Evolutionary conservation across 2,113 vertebrate genomes (phyloP).

Genomic region (Petrocephalus microphthalmus): DNA sequence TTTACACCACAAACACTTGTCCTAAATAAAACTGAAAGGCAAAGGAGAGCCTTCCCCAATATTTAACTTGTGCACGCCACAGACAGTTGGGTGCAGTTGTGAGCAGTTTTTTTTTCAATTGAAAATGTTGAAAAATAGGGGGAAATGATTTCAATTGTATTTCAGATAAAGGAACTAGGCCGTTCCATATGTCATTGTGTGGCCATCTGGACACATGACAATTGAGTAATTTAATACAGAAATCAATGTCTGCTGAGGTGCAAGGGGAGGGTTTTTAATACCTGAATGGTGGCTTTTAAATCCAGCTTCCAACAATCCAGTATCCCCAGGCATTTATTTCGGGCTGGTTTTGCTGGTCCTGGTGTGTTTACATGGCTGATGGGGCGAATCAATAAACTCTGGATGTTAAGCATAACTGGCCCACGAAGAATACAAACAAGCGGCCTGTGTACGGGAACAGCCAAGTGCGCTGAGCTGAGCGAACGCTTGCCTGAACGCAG

Average conservation of each 20-base stretch:
- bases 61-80: background rate
- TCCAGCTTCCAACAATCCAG: background rate
- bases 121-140: background rate
- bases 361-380: slow-evolving; percentile 2
- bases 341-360: background rate
- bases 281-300: background rate
- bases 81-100: background rate
- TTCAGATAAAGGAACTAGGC: slow-evolving; percentile 10
- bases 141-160: slow-evolving; percentile 23
- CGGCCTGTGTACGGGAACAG: background rate
- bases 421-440: background rate
- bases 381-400: slow-evolving; percentile 1
- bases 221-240: slow-evolving; percentile 8
- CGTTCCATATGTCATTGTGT: slow-evolving; percentile 23
- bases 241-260: slow-evolving; percentile 18
- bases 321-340: slow-evolving; percentile 1
- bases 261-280: background rate
- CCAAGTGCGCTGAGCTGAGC: background rate
- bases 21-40: background rate
- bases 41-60: background rate
- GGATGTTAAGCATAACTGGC: background rate
- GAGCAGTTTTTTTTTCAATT: background rate
- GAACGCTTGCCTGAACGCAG: background rate
- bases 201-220: slow-evolving; percentile 14
- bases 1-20: background rate